Evolutionary conservation across 2,113 vertebrate genomes (phyloP).

Genomic region (Gymnobelideus leadbeateri): DNA sequence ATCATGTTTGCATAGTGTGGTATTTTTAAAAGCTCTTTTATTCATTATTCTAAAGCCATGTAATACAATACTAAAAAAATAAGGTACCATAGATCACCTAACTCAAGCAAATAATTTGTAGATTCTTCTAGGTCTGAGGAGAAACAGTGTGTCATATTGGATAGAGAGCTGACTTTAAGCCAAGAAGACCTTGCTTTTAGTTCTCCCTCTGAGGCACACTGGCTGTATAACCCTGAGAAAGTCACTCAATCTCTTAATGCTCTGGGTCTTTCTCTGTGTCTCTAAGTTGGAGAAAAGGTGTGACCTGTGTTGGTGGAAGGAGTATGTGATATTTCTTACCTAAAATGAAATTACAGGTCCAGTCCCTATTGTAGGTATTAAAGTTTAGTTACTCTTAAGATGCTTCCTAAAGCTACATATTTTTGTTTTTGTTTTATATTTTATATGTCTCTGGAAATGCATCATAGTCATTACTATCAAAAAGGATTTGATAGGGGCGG

Average conservation of each 20-base stretch:
- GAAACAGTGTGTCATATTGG: not conserved
- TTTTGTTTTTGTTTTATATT: not conserved
- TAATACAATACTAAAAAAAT: not conserved
- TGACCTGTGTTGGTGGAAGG: not conserved
- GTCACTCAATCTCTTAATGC: not conserved
- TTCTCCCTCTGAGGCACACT: not conserved
- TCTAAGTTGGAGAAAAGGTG: not conserved
- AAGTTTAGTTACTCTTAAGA: not conserved
- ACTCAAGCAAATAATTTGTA: not conserved
- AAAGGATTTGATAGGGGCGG: slow-evolving; percentile 28
- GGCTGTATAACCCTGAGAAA: not conserved
- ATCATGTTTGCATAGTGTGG: not conserved
- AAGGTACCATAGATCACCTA: not conserved
- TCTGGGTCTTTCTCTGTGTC: not conserved
- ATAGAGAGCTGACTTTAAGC: not conserved
- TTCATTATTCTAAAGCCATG: slow-evolving; percentile 16
- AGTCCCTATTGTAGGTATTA: not conserved
- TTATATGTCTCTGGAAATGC: not conserved
- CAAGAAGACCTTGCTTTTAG: too few relatives aligned
- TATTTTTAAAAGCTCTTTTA: not conserved
- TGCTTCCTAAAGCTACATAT: not conserved
- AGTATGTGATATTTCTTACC: not conserved
- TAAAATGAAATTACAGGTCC: not conserved
- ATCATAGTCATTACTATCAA: slow-evolving; percentile 4
- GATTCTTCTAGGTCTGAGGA: not conserved